Evolutionary conservation across 1,140 invertebrate genomes (phyloP), one percentile per base, ranked within the genome.

Genomic region (Drosophila ambigua): DNA sequence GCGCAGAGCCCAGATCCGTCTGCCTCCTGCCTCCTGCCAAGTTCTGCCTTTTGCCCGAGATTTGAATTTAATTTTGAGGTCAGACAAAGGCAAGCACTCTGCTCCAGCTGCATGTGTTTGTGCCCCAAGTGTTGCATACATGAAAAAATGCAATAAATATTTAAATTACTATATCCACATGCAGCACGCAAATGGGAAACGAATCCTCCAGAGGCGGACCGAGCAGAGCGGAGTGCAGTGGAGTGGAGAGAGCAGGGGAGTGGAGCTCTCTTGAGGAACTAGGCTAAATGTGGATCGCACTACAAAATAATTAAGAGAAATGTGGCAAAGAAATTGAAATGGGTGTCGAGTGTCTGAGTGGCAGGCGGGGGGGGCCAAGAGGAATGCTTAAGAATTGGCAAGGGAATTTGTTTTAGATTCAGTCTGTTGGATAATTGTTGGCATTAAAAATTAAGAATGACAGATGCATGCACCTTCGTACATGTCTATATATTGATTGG

Each of bases 31-130:
- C 43, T 74, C 43, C 65, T 69, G 67, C 71, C 71, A 77, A 80
- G 60, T 74, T 52, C 65, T 80, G 62, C 71, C 68, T 78, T 81
- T 81, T 90, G 72, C 64, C 55, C 65, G 72, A 90, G 85, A 85
- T 90, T 90, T 90, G 81, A 85, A 90, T 85, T 90, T 85, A 90
- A 90, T 90, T 90, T 87, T 88, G 62, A 77, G 82, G 82, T 87
- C 82, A 87, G 46, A 65, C 63, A 79, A 77, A 73, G 57, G 53
- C 72, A 64, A 55, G 73, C 45, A 28, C n/a, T 31, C 49, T 26
- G 64, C 61, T 51, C 43, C 35, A 26, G 41, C 41, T 49, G 5
- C 45, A 23, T 57, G 48, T 50, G 71, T 43, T 60, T 75, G 72
- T 55, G 63, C 41, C 46, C 75, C 77, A 77, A 87, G 82, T 87